Percentiles rank a stretch among this genome's conserved stretches.
phyloP scores from a whole-genome alignment of 2,113 vertebrate genomes.

The Gallinago media region DNA sequence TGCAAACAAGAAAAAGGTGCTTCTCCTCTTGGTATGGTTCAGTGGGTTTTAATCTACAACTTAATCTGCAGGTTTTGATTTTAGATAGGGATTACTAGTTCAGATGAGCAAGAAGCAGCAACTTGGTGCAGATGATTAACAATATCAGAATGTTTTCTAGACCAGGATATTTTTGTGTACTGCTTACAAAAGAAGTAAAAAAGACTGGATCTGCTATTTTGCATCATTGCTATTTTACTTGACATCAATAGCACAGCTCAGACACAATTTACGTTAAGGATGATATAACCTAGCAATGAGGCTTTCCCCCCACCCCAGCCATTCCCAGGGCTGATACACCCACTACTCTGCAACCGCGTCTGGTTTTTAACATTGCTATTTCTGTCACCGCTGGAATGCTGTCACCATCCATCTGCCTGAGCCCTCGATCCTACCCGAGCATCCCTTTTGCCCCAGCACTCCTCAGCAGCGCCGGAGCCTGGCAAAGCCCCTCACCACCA shows the following conservation, averaged over 20 bases:
- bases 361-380: neutral
- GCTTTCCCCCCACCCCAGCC: too few species aligned
- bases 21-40: neutral
- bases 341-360: neutral
- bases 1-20: neutral
- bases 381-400: neutral
- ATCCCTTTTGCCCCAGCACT: neutral
- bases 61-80: neutral
- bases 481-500: neutral
- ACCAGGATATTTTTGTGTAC: neutral
- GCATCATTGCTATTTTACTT: neutral
- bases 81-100: neutral
- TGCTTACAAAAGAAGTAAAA: neutral
- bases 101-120: neutral
- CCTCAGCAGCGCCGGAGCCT: neutral
- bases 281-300: neutral
- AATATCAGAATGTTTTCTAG: neutral
- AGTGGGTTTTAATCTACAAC: neutral
- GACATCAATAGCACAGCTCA: neutral
- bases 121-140: neutral
- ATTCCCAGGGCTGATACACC: neutral
- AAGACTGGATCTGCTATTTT: neutral
- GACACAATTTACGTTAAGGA: neutral
- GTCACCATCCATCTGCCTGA: neutral
- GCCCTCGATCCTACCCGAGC: neutral